A percentile compares a stretch with the other conserved stretches of the same genome.
These are phyloP conservation scores for Sarcophaga carnaria DNA, from an alignment of 2,888 invertebrate genomes.

Conservation along the genomic window DNA sequence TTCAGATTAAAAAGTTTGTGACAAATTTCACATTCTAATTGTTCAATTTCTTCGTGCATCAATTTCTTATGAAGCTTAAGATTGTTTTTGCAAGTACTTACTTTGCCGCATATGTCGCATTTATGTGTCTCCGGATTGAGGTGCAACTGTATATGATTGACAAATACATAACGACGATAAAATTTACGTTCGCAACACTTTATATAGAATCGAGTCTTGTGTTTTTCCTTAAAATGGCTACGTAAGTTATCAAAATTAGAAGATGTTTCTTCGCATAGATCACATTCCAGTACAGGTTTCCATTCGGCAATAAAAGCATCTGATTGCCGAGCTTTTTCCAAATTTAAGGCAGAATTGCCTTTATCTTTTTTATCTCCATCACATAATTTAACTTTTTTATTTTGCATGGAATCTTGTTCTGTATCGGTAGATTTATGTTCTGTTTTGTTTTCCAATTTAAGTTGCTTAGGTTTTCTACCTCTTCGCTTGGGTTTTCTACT, in stretches of 20 bases:
- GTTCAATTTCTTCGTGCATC: constrained; percentile 56
- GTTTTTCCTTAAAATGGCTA: constrained; percentile 67
- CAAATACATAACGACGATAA: constrained; percentile 68
- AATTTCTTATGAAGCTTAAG: constrained; percentile 67
- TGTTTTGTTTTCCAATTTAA: background rate
- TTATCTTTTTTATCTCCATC: constrained; percentile 2
- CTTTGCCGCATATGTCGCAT: constrained; percentile 69
- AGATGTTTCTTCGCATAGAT: constrained; percentile 60
- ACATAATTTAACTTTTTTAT: background rate
- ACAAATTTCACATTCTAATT: constrained; percentile 67
- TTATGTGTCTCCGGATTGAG: constrained; percentile 71
- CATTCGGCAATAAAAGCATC: constrained; percentile 69
- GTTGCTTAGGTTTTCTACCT: constrained; percentile 20
- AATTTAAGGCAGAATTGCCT: constrained; percentile 18
- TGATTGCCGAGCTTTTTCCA: constrained; percentile 58
- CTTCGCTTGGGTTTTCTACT: background rate
- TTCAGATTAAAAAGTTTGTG: constrained; percentile 63
- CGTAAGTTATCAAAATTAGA: constrained; percentile 66
- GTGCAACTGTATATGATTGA: constrained; percentile 71
- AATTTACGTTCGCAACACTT: constrained; percentile 71
- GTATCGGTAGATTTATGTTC: background rate
- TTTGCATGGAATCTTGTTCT: background rate
- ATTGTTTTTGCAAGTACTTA: constrained; percentile 62
- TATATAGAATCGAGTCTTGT: constrained; percentile 69
- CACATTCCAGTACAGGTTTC: constrained; percentile 67